Conservation (phyloP, 2,797 vertebrate species). For the Aphelocoma californica region DNA sequence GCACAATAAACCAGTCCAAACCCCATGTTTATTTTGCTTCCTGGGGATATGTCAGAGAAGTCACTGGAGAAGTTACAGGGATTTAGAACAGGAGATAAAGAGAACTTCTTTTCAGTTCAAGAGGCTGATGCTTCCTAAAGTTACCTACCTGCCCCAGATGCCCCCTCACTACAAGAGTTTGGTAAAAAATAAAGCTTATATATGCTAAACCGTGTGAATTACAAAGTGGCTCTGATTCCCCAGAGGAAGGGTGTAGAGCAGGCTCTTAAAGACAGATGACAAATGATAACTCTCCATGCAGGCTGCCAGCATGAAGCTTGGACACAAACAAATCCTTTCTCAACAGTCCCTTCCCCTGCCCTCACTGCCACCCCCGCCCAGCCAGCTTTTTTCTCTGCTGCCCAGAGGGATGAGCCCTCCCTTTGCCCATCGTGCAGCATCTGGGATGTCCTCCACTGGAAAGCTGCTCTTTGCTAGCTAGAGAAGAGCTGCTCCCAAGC, state of each 20-base stretch:
- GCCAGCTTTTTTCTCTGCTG: not conserved
- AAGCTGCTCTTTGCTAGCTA: not conserved
- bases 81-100: conserved; percentile 23
- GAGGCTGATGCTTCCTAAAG: not conserved
- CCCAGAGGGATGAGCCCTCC: not conserved
- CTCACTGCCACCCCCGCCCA: not conserved
- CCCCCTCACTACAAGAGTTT: not conserved
- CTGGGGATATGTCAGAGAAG: conserved; percentile 10
- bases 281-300: not conserved
- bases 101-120: not conserved
- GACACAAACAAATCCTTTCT: not conserved
- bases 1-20: not conserved
- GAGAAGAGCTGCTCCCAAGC: not conserved
- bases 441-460: not conserved
- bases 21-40: not conserved
- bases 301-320: not conserved
- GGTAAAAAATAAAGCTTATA: not conserved
- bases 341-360: not conserved
- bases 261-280: not conserved
- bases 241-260: not conserved
- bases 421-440: not conserved
- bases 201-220: not conserved
- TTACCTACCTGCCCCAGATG: not conserved
- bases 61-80: not conserved
- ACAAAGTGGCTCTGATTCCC: not conserved